Conservation (phyloP, 2,888 invertebrate genomes). For the Caenorhabditis sp. region DNA sequence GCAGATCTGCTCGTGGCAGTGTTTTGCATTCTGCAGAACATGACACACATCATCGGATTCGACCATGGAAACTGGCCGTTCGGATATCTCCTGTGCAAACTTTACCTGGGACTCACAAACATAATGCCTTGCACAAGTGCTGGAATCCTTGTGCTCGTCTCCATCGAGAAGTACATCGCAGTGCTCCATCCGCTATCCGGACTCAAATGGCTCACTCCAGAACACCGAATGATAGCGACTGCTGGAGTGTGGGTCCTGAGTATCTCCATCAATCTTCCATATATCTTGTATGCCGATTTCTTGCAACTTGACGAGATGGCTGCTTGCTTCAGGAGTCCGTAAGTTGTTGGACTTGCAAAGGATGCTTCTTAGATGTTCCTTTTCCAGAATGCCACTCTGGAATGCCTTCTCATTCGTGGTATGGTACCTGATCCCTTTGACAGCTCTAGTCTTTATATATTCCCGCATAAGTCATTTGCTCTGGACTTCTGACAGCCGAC, state of each 20-base stretch:
- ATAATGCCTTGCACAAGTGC: constrained; percentile 91
- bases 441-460: constrained; percentile 90
- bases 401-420: constrained; percentile 88
- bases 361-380: neutral
- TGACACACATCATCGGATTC: constrained; percentile 88
- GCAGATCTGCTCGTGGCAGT: constrained; percentile 95
- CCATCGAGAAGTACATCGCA: constrained; percentile 90
- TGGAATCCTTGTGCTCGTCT: constrained; percentile 91
- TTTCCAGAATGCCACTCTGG: constrained; percentile 65
- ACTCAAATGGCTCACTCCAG: constrained; percentile 74
- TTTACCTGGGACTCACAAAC: constrained; percentile 93
- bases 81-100: constrained; percentile 92
- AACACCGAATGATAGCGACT: constrained; percentile 72
- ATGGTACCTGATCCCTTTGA: constrained; percentile 90
- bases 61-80: constrained; percentile 83
- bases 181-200: constrained; percentile 72
- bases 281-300: constrained; percentile 69
- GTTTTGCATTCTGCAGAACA: constrained; percentile 93
- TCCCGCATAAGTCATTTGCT: constrained; percentile 91
- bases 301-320: constrained; percentile 44
- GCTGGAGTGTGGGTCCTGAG: constrained; percentile 72
- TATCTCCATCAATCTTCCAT: constrained; percentile 70
- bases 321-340: constrained; percentile 62
- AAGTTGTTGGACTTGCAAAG: constrained; percentile 17
- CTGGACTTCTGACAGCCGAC: constrained; percentile 85